These are phyloP conservation scores for Mastacembelus armatus DNA, from an alignment of 2,797 vertebrate species.

Conservation along the genomic window DNA sequence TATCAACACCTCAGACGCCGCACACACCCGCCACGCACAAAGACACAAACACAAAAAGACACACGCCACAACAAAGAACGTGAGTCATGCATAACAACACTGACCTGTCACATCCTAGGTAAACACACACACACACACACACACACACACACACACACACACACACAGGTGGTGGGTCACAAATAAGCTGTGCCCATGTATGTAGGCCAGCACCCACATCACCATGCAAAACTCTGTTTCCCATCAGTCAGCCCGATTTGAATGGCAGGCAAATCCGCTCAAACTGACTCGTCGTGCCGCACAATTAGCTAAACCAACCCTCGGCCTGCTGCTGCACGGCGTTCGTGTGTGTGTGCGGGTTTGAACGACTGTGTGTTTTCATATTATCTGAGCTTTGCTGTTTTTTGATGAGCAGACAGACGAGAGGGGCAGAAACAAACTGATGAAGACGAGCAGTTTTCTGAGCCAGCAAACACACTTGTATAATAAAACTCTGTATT, in stretches of 20 bases:
- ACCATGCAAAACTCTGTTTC: constrained; percentile 56
- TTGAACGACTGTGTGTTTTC: not conserved
- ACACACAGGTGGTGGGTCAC: constrained; percentile 30
- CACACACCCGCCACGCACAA: constrained; percentile 14
- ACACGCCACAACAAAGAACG: constrained; percentile 39
- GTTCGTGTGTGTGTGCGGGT: not conserved
- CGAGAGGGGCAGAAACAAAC: constrained; percentile 41
- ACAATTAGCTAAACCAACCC: constrained; percentile 57
- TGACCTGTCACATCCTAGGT: constrained; percentile 49
- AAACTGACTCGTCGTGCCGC: constrained; percentile 76
- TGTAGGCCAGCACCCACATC: constrained; percentile 29
- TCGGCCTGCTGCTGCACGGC: constrained; percentile 25
- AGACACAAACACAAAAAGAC: not conserved
- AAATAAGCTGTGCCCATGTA: constrained; percentile 19
- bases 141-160: constrained; percentile 21
- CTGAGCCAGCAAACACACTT: constrained; percentile 28
- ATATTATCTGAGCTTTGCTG: constrained; percentile 22
- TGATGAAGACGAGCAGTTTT: constrained; percentile 39
- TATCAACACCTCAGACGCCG: constrained; percentile 68
- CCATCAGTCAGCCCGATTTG: constrained; percentile 71
- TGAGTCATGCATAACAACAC: constrained; percentile 47
- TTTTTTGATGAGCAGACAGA: constrained; percentile 39
- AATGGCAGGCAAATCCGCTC: constrained; percentile 81
- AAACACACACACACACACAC: constrained; percentile 41
- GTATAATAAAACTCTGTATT: constrained; percentile 25